phyloP scores from a whole-genome alignment of 64 coral and sea anemone genomes.

The Porites lutea region DNA sequence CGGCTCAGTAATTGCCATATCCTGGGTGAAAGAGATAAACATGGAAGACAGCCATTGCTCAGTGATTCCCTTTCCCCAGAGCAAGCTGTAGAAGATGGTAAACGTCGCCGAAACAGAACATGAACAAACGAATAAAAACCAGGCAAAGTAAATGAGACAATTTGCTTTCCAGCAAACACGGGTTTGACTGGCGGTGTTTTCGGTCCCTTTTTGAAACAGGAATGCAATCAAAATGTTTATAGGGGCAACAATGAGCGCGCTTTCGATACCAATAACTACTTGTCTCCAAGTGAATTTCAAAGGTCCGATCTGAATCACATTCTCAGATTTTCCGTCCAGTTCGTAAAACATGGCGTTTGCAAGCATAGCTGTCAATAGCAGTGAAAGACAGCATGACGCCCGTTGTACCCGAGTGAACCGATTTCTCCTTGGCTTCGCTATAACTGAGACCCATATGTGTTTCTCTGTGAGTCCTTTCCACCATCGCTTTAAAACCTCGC shows the following conservation, averaged over 20 bases:
- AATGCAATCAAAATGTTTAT: constrained; percentile 40
- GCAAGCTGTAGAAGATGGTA: constrained; percentile 80
- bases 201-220: constrained; percentile 49
- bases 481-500: background rate
- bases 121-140: constrained; percentile 69
- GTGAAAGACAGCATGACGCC: constrained; percentile 35
- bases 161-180: constrained; percentile 23
- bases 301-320: constrained; percentile 34
- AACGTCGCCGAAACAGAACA: constrained; percentile 64
- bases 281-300: constrained; percentile 40
- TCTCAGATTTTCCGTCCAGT: background rate
- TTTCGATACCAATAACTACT: constrained; percentile 49
- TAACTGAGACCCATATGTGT: constrained; percentile 56
- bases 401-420: constrained; percentile 21
- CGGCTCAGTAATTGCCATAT: constrained; percentile 80
- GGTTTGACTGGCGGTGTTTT: background rate
- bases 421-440: constrained; percentile 8
- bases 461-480: constrained; percentile 20
- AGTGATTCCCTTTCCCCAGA: constrained; percentile 78
- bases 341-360: constrained; percentile 59
- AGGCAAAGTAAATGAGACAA: constrained; percentile 69
- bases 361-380: constrained; percentile 47
- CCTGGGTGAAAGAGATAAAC: constrained; percentile 81
- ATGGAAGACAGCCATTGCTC: constrained; percentile 94
- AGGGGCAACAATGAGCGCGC: constrained; percentile 40